Conservation (phyloP, 2,113 vertebrate genomes). For the Ginglymostoma cirratum region DNA sequence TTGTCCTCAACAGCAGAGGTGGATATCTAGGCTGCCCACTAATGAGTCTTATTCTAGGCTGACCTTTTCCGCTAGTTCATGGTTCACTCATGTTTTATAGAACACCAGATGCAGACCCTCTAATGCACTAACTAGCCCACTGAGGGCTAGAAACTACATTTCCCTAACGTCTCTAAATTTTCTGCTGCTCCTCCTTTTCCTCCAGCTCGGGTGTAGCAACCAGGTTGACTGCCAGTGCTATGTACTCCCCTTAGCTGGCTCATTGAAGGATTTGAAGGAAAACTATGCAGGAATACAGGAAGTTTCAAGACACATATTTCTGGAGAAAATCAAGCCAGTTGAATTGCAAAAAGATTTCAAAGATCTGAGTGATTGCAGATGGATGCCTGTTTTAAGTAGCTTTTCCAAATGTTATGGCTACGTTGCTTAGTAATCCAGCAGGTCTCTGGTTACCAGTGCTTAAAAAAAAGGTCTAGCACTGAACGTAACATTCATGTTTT, state of each 20-base stretch:
- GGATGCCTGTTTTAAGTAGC: background rate
- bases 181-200: background rate
- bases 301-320: background rate
- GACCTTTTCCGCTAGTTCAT: background rate
- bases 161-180: background rate
- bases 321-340: background rate
- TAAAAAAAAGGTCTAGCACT: background rate
- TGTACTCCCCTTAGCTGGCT: background rate
- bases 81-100: background rate
- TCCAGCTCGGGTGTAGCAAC: background rate
- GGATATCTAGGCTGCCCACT: background rate
- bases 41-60: background rate
- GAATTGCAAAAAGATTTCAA: background rate
- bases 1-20: background rate
- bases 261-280: background rate
- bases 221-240: background rate
- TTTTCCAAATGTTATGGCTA: background rate
- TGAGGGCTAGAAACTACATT: background rate
- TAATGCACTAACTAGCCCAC: background rate
- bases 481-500: background rate
- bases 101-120: background rate
- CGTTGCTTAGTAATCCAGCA: background rate
- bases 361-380: background rate
- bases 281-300: background rate
- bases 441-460: too few species aligned